Evolutionary conservation across 2,113 vertebrate genomes (phyloP).

Genomic region (Rhinolophus ferrumequinum): DNA sequence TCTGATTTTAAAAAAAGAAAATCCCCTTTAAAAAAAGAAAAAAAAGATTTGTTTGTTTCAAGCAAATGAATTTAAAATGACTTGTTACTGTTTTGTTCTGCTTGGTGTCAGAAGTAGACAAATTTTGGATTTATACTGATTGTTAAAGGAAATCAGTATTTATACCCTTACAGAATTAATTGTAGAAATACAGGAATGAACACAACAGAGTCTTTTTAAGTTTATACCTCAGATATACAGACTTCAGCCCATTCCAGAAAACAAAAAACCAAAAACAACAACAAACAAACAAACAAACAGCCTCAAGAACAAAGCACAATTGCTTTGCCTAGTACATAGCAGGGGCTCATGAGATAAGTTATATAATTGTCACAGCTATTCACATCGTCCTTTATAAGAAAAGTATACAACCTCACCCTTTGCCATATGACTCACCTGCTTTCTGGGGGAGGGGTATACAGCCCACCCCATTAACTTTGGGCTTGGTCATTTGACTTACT

Average conservation of each 20-base stretch:
- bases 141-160: slow-evolving; percentile 6
- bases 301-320: not conserved
- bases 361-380: not conserved
- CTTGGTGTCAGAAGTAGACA: not conserved
- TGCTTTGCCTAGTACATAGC: not conserved
- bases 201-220: not conserved
- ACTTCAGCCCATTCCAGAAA: not conserved
- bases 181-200: not conserved
- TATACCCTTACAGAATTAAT: slow-evolving; percentile 10
- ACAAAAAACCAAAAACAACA: not conserved
- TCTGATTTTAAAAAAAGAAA: not conserved
- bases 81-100: not conserved
- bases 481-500: not conserved
- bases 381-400: not conserved
- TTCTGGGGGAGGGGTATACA: not conserved
- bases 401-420: not conserved
- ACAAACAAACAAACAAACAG: not conserved
- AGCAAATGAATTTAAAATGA: not conserved
- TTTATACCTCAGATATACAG: not conserved
- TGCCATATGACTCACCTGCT: not conserved
- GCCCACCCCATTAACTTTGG: not conserved
- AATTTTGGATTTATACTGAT: not conserved
- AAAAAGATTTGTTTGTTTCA: slow-evolving; percentile 4
- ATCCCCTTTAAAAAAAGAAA: not conserved
- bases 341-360: not conserved